These are phyloP conservation scores for Sarcophaga subvicina DNA, from an alignment of 2,888 invertebrate species.

Conservation along the genomic window DNA sequence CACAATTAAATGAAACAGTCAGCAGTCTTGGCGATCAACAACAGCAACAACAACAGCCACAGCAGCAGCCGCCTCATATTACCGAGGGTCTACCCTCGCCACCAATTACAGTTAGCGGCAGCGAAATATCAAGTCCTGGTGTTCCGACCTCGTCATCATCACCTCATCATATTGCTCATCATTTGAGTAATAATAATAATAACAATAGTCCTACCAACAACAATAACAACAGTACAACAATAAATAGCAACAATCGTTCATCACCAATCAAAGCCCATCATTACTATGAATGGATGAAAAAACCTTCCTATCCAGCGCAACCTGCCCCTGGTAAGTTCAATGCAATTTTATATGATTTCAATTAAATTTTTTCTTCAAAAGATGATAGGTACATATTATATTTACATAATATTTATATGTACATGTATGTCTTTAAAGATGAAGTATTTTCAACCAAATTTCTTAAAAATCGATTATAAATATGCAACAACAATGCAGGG, in stretches of 20 bases:
- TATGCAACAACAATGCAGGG: too few species aligned
- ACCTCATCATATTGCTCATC: slow-evolving; percentile 80
- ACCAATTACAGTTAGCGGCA: slow-evolving; percentile 83
- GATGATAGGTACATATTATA: too few species aligned
- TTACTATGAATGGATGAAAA: slow-evolving; percentile 95
- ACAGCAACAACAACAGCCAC: slow-evolving; percentile 70
- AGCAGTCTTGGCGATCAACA: slow-evolving; percentile 71
- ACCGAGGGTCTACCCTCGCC: slow-evolving; percentile 83
- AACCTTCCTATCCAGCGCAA: slow-evolving; percentile 91
- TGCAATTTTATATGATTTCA: neutral
- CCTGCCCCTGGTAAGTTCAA: slow-evolving; percentile 89
- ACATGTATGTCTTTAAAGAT: too few species aligned
- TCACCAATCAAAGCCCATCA: slow-evolving; percentile 86
- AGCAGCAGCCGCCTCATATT: slow-evolving; percentile 73
- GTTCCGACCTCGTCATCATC: slow-evolving; percentile 80
- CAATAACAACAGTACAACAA: slow-evolving; percentile 74
- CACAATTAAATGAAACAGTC: slow-evolving; percentile 62
- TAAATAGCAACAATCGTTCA: slow-evolving; percentile 80
- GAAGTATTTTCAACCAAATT: too few species aligned
- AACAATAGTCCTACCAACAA: slow-evolving; percentile 59
- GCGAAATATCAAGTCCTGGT: slow-evolving; percentile 85
- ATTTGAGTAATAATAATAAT: slow-evolving; percentile 72
- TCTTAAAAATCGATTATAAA: too few species aligned
- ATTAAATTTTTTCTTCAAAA: too few species aligned
- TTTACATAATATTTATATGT: too few species aligned